Evolutionary conservation across 2,113 vertebrate genomes (phyloP), one percentile per base, ranked within the genome.

Genomic region (Nestor notabilis): DNA sequence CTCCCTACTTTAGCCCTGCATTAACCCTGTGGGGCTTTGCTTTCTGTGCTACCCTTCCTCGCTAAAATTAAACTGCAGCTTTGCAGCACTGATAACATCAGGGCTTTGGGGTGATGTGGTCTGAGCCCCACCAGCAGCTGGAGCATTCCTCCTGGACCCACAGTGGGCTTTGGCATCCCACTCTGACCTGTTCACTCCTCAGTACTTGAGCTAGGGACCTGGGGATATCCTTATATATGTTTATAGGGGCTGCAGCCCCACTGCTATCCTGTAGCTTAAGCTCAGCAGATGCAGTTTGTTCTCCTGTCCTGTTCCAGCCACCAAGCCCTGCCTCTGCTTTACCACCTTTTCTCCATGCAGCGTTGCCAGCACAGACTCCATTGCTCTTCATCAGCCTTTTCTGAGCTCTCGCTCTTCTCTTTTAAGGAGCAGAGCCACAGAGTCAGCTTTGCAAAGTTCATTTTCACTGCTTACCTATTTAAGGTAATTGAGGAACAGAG

Each of bases 121-220:
- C 56, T 2, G 0, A 83, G 66, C 33, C 37, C 44, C 17, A 16
- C 2, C 71, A 77, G 49, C 63, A 55, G 20, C 80, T 29, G 52
- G 15, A 83, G 5, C 5, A 0, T 69, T 63, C 27, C 33, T 76
- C 29, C 29, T 47, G 8, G 52, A 29, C 15, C 47, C 8, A 0
- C 2, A 1, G 17, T 33, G 68, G 25, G 13, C 20, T 85, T 80
- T 49, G 50, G 23, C 52, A 55, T 76, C 35, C 47, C 20, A 14
- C 29, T 3, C 16, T 27, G 60, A 23, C 11, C 47, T n/a, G 13
- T 61, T n/a, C 28, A 15, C 41, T 71, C 60, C 25, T 68, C 81
- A 27, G 1, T 6, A 50, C 1, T 37, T 3, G 0, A 41, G 3
- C 5, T 11, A 21, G 37, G 3, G 11, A 46, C 16, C 24, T 8